Base-by-base conservation (phyloP, 2,888 invertebrate genomes). In the Argyresthia albistria region DNA sequence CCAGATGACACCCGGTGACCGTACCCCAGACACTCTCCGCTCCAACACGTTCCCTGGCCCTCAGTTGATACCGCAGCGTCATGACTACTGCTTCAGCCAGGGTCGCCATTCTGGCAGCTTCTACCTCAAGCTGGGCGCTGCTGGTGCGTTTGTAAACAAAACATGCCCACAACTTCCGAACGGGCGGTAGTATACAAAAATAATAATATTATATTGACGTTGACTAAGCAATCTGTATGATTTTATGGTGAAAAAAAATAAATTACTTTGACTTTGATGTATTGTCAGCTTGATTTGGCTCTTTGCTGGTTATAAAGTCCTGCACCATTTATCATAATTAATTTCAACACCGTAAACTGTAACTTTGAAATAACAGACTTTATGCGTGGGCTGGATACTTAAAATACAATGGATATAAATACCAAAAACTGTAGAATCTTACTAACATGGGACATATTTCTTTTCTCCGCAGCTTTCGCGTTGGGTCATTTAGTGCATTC, bases 401-500 rank as follows among this genome's bases (percentile, higher is more conserved):
- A 25, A 4, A 25, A 25, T 25, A 25, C 6, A 2, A 6, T 25
- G 25, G 25, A 25, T 39, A 3, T 39, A 39, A 3, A 39, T 39
- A 9, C 3, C 39, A 39, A 39, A 39, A n/a, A 39, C 39, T 39
- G 9, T 11, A 39, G 2, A 39, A 39, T 46, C 55, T 12, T 35
- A 48, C 46, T 53, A 4, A 25, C 25, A 25, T 4, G 25, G 2
- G 2, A 25, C 2, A 25, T 25, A 25, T 4, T 25, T 25, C 2
- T 25, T 2, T 25, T 25, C 25, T 48, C 67, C 64, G 25, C 81
- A 94, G 94, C 89, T 58, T 95, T 95, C 65, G 94, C 94, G 46
- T 88, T 95, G 54, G 95, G 95, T 1, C 92, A 93, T 67, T 82
- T 95, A 63, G 91, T 94, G 9, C 93, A 95, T 76, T 92, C 92